These are phyloP conservation scores for Abscondita cerata DNA, from an alignment of 2,888 invertebrate species.

Conservation along the genomic window DNA sequence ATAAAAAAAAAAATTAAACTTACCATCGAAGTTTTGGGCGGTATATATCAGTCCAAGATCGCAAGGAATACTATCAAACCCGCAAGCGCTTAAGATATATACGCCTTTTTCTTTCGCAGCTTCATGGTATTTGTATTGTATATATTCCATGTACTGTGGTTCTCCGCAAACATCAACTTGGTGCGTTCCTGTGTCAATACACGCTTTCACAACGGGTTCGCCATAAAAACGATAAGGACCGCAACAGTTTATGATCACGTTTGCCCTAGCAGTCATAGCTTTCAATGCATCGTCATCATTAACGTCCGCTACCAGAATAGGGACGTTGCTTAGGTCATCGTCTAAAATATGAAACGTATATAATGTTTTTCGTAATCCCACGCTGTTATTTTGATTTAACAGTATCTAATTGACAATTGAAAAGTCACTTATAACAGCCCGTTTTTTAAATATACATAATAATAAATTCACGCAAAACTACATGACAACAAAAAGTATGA, in stretches of 20 bases:
- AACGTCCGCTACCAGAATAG: constrained; percentile 81
- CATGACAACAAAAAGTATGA: no score
- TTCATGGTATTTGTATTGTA: constrained; percentile 78
- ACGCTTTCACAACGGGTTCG: constrained; percentile 88
- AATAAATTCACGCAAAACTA: no score
- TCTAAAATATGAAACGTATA: constrained; percentile 56
- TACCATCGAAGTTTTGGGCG: constrained; percentile 78
- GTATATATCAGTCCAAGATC: constrained; percentile 87
- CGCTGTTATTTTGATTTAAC: no score
- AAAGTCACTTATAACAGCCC: no score
- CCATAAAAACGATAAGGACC: constrained; percentile 92
- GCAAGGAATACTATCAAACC: constrained; percentile 90
- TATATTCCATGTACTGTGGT: constrained; percentile 66
- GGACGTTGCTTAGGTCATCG: constrained; percentile 65
- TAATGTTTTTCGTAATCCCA: not conserved
- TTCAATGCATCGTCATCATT: constrained; percentile 74
- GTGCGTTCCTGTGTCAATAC: constrained; percentile 75
- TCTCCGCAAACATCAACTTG: constrained; percentile 95
- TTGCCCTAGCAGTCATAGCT: constrained; percentile 81
- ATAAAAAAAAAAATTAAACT: no score
- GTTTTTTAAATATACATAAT: no score
- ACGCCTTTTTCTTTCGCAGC: constrained; percentile 79
- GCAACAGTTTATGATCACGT: constrained; percentile 88
- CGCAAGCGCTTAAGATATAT: constrained; percentile 90
- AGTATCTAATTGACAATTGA: no score